Percentiles rank a stretch among this genome's conserved stretches.
Evolutionary conservation across 2,888 invertebrate species (phyloP).

Genomic region (Melinaea marsaeus): DNA sequence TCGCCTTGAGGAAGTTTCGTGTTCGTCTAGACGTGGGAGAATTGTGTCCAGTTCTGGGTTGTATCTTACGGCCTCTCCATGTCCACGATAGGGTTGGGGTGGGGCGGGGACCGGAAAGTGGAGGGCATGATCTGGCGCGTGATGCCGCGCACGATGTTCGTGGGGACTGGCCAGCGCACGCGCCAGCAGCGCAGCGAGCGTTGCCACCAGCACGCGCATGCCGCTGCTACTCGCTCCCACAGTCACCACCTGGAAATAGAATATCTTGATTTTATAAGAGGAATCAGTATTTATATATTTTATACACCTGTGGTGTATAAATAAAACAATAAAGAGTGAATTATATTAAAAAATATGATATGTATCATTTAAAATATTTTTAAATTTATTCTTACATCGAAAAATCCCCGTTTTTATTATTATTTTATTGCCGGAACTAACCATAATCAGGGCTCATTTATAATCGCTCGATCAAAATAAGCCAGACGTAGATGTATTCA

Average conservation of each 20-base stretch:
- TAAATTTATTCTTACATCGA: background rate
- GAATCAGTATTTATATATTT: background rate
- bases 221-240: conserved; percentile 66
- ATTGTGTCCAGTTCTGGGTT: conserved; percentile 76
- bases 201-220: conserved; percentile 73
- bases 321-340: background rate
- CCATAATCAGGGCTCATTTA: too few species aligned
- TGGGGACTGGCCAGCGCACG: conserved; percentile 69
- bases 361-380: too few species aligned
- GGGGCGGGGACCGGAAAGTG: conserved; percentile 62
- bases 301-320: background rate
- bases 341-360: too few species aligned
- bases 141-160: conserved; percentile 74
- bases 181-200: conserved; percentile 71
- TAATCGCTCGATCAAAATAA: too few species aligned
- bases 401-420: too few species aligned
- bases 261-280: background rate
- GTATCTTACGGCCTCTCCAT: conserved; percentile 76
- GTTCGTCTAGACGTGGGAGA: conserved; percentile 65
- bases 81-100: conserved; percentile 73
- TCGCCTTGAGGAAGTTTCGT: conserved; percentile 66
- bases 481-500: too few species aligned
- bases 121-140: conserved; percentile 64
- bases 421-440: too few species aligned
- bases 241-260: conserved; percentile 63